Conservation (phyloP, 30 jellyfish, hydroid and myxozoan genomes). For the Nemopilema nomurai region DNA sequence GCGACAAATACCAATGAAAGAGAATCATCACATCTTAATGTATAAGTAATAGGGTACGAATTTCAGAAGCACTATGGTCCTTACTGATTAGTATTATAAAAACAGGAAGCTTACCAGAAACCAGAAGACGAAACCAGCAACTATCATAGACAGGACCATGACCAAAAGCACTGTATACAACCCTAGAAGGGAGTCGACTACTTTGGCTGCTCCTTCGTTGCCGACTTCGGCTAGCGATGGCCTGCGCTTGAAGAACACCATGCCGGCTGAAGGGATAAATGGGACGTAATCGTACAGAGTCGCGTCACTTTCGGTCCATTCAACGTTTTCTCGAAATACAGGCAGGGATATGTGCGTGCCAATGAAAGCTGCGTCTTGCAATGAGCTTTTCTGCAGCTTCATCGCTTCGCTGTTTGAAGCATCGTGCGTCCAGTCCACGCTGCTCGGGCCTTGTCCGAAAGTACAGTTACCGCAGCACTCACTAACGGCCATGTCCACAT, state of each 20-base stretch:
- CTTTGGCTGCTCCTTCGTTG: conserved; percentile 2
- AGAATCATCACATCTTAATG: too few species aligned
- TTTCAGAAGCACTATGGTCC: too few species aligned
- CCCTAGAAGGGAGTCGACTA: conserved; percentile 24
- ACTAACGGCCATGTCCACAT: conserved; percentile 8
- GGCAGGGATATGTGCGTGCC: conserved; percentile 65
- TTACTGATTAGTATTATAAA: too few species aligned
- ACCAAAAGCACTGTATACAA: conserved; percentile 12
- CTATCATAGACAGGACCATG: conserved; percentile 9
- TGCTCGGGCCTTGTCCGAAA: conserved; percentile 57
- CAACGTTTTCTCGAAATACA: conserved; percentile 14
- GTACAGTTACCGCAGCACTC: conserved; percentile 58
- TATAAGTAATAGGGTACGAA: too few species aligned
- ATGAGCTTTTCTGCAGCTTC: conserved; percentile 7
- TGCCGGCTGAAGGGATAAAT: conserved; percentile 53
- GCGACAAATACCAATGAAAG: too few species aligned
- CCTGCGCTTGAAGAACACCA: conserved; percentile 39
- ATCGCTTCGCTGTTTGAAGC: conserved; percentile 21
- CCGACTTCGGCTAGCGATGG: conserved; percentile 42
- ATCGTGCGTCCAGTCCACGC: conserved; percentile 50
- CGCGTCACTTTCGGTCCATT: conserved; percentile 9
- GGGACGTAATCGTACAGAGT: conserved; percentile 27
- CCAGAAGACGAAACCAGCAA: conserved; percentile 46
- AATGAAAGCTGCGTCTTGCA: conserved; percentile 12
- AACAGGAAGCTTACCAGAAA: conserved; percentile 43